phyloP scores from a whole-genome alignment of 2,113 vertebrate genomes.

The Cichladusa arquata region DNA sequence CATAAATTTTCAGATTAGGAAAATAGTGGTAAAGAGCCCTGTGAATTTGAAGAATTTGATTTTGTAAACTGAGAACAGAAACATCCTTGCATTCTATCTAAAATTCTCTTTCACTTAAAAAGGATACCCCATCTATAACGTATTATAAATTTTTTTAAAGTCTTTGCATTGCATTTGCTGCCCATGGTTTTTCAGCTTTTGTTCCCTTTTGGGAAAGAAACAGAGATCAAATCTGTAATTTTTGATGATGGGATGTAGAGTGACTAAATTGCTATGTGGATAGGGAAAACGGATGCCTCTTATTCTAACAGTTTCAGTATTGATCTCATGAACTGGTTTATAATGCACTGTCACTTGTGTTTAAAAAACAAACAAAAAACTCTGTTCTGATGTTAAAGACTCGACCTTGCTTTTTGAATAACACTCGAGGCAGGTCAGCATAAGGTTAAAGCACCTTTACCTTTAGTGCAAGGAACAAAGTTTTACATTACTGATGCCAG shows the following conservation, averaged over 20 bases:
- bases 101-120: neutral
- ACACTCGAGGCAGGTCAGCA: neutral
- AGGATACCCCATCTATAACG: neutral
- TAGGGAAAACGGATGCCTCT: neutral
- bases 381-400: neutral
- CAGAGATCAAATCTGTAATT: neutral
- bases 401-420: neutral
- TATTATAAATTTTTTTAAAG: neutral
- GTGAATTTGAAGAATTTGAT: neutral
- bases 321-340: neutral
- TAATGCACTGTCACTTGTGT: neutral
- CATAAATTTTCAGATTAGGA: neutral
- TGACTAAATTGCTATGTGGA: neutral
- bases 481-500: neutral
- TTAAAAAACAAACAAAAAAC: neutral
- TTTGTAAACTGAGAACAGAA: neutral
- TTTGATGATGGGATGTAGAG: neutral
- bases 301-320: neutral
- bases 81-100: neutral
- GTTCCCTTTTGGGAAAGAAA: neutral
- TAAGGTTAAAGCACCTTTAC: neutral
- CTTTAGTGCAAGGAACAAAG: neutral
- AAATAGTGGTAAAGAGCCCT: neutral
- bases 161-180: neutral
- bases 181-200: neutral